phyloP scores from a whole-genome alignment of 1,140 invertebrate genomes.

The Bombus waltoni region DNA sequence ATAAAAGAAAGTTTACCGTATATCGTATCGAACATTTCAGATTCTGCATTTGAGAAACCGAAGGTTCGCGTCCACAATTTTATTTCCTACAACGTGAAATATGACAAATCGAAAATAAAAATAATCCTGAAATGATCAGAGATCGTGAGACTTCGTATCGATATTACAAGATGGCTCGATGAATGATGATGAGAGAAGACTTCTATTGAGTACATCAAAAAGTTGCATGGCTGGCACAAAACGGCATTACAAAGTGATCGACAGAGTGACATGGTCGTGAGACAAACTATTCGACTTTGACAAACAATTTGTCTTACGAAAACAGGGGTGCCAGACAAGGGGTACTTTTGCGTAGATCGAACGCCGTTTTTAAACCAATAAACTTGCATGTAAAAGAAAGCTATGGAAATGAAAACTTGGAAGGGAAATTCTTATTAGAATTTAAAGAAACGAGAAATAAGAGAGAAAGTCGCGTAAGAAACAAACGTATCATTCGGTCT shows the following conservation, averaged over 20 bases:
- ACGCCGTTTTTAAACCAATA: not conserved
- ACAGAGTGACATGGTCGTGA: slow-evolving; percentile 45
- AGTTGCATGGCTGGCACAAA: slow-evolving; percentile 62
- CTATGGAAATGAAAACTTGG: not conserved
- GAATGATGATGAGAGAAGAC: slow-evolving; percentile 49
- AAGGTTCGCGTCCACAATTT: slow-evolving; percentile 21
- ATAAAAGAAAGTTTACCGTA: not conserved
- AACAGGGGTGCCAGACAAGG: not conserved
- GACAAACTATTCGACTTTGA: slow-evolving; percentile 34
- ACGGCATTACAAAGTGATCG: slow-evolving; percentile 64
- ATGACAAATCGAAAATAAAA: slow-evolving; percentile 44
- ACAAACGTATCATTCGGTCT: slow-evolving; percentile 49
- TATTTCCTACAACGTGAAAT: slow-evolving; percentile 55
- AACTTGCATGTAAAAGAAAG: not conserved
- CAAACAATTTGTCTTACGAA: slow-evolving; percentile 41
- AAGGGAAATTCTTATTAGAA: not conserved
- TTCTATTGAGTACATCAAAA: slow-evolving; percentile 67
- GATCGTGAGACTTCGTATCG: slow-evolving; percentile 39
- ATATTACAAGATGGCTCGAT: slow-evolving; percentile 50
- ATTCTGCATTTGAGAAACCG: not conserved
- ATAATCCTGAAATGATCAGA: slow-evolving; percentile 58
- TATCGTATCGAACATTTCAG: not conserved
- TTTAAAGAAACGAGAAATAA: not conserved
- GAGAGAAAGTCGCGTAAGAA: not conserved
- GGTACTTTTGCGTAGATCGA: slow-evolving; percentile 54